These are phyloP conservation scores for Drosophila varians DNA, from an alignment of 1,140 invertebrate species.

Conservation along the genomic window DNA sequence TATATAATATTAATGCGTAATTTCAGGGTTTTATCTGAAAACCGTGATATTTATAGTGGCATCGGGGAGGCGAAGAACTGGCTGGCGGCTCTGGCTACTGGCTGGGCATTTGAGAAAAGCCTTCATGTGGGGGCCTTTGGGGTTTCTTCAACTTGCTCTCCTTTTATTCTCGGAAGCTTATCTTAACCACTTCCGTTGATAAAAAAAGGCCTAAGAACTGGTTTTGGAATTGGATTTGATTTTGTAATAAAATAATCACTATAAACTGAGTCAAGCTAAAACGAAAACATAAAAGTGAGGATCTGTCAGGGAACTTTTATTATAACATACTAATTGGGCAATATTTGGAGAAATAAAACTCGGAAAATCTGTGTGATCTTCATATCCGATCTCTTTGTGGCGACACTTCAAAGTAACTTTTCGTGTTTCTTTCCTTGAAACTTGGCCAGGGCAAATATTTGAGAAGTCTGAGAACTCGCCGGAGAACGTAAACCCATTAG, in stretches of 20 bases:
- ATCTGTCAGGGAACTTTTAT: too few species aligned
- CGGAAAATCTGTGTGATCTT: conserved; percentile 27
- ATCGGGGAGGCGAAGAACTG: too few species aligned
- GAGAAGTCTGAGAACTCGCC: conserved; percentile 15
- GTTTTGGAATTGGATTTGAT: conserved; percentile 13
- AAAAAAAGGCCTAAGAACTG: conserved; percentile 16
- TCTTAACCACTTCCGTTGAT: conserved; percentile 46
- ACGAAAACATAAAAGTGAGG: too few species aligned
- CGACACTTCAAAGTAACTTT: conserved; percentile 48
- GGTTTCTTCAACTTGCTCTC: conserved; percentile 28
- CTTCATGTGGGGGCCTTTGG: conserved; percentile 1
- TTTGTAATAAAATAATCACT: too few species aligned
- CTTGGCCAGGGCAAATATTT: conserved; percentile 61
- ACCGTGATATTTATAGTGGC: conserved; percentile 32
- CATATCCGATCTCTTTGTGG: conserved; percentile 24
- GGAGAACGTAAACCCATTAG: conserved; percentile 63
- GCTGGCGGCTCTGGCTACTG: too few species aligned
- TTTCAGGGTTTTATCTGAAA: conserved; percentile 30
- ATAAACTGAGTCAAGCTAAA: too few species aligned
- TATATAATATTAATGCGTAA: conserved; percentile 36
- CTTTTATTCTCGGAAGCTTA: conserved; percentile 13
- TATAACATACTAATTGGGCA: conserved; percentile 15
- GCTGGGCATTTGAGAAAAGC: not conserved
- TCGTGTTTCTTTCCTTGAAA: conserved; percentile 34
- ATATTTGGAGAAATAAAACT: conserved; percentile 4